These are phyloP conservation scores for Melinaea menophilus DNA, from an alignment of 2,888 invertebrate genomes.

Conservation along the genomic window DNA sequence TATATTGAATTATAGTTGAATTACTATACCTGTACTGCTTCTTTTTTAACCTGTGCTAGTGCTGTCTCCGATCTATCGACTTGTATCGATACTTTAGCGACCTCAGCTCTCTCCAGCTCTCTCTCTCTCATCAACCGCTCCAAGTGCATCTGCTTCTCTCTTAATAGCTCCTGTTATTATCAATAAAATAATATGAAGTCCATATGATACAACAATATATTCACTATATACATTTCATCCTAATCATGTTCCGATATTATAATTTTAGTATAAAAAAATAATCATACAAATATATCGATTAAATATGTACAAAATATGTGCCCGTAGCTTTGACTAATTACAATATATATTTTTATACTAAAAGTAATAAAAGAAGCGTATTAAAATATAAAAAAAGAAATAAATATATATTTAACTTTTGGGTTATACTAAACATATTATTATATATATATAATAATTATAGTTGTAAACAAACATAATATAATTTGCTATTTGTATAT, in stretches of 20 bases:
- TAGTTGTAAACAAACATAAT: too few species aligned
- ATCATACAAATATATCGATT: neutral
- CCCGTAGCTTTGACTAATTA: too few species aligned
- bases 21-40: conserved; percentile 79
- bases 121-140: conserved; percentile 94
- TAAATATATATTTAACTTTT: too few species aligned
- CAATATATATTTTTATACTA: too few species aligned
- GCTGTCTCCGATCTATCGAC: conserved; percentile 87
- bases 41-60: conserved; percentile 77
- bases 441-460: too few species aligned
- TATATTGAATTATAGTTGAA: neutral
- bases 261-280: neutral
- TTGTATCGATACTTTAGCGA: conserved; percentile 89
- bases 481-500: too few species aligned
- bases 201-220: neutral
- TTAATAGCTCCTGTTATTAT: conserved; percentile 85
- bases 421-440: too few species aligned
- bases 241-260: conserved; percentile 30
- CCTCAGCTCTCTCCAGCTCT: conserved; percentile 92
- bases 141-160: conserved; percentile 96
- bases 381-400: too few species aligned
- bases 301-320: neutral
- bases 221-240: neutral
- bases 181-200: neutral
- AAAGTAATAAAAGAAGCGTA: too few species aligned